Base-by-base conservation (phyloP, 2,888 invertebrate species). In the Argynnis bischoffii region DNA sequence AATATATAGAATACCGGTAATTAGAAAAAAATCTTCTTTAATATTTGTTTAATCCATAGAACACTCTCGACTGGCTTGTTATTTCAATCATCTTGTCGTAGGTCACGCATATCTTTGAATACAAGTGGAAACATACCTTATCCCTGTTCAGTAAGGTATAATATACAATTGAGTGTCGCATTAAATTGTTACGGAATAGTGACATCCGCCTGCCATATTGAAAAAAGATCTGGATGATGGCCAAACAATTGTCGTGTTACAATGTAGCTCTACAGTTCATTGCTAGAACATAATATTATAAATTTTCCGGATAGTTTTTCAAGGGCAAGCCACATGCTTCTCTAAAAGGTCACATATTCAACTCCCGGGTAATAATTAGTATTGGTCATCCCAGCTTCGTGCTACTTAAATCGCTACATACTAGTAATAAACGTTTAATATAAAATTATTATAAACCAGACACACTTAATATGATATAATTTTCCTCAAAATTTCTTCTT, bases 171-270 rank as follows among this genome's bases (percentile, higher is more conserved):
- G 31, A 55, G 35, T 14, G 11, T 16, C 18, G 8, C 21, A 26
- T 46, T 16, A 53, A 31, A 60, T 66, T 50, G 60, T 66, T 55
- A 66, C 35, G 61, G 55, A 55, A 61, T 41, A 31, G 41, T 41
- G 26, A 61, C 55, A 63, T 63, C 67, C 63, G 67, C 47, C 63
- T 63, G 63, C 57, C 63, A 67, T 63, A 63, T 63, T 66, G 54
- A 55, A 66, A 57, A 67, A 57, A 56, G 67, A 63, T 56, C 53
- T 63, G 67, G 64, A 64, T 59, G 54, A 48, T 35, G 46, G 63
- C 67, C 67, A 67, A 67, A 63, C 57, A 57, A 57, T 54, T 35
- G 21, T 46, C 47, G 48, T 15, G 15, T 57, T 48, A 6, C 31
- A 41, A 50, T 55, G 55, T 31, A 53, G 47, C n/a, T 26, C 8